These are phyloP conservation scores for Willowsia nigromaculata DNA, from an alignment of 2,888 invertebrate species.

Conservation along the genomic window DNA sequence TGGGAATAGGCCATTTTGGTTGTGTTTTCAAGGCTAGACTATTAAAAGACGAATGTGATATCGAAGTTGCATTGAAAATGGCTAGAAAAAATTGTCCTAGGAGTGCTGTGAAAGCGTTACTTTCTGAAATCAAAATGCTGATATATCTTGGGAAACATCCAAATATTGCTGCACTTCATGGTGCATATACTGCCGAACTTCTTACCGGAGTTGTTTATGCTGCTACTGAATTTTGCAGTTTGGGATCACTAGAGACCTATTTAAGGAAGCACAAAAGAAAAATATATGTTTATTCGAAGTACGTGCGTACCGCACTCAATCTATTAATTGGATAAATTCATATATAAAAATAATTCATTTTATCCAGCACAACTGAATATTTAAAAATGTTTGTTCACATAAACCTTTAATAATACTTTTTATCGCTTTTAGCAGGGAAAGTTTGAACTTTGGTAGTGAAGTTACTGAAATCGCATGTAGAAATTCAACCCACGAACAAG, in stretches of 20 bases:
- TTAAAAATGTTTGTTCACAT: not conserved
- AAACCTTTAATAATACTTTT: too few species aligned
- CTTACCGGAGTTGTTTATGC: slow-evolving; percentile 51
- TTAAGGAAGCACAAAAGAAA: too few species aligned
- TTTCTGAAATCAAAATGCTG: slow-evolving; percentile 68
- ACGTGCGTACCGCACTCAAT: too few species aligned
- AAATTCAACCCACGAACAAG: not conserved
- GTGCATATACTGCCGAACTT: slow-evolving; percentile 62
- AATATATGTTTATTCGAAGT: too few species aligned
- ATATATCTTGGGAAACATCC: slow-evolving; percentile 64
- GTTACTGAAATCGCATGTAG: too few species aligned
- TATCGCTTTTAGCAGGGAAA: too few species aligned
- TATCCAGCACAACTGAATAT: too few species aligned
- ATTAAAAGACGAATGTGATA: not conserved
- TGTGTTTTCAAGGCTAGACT: slow-evolving; percentile 49
- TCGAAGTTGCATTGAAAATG: slow-evolving; percentile 63
- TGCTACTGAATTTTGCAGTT: slow-evolving; percentile 44
- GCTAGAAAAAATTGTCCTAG: slow-evolving; percentile 41
- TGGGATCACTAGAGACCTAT: slow-evolving; percentile 45
- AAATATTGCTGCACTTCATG: slow-evolving; percentile 48
- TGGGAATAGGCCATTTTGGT: slow-evolving; percentile 62
- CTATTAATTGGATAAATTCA: too few species aligned
- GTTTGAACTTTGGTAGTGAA: too few species aligned
- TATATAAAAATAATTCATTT: not conserved
- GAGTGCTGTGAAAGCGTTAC: slow-evolving; percentile 42